Evolutionary conservation across 1,140 invertebrate genomes (phyloP).

Genomic region (Vanessa tameamea): DNA sequence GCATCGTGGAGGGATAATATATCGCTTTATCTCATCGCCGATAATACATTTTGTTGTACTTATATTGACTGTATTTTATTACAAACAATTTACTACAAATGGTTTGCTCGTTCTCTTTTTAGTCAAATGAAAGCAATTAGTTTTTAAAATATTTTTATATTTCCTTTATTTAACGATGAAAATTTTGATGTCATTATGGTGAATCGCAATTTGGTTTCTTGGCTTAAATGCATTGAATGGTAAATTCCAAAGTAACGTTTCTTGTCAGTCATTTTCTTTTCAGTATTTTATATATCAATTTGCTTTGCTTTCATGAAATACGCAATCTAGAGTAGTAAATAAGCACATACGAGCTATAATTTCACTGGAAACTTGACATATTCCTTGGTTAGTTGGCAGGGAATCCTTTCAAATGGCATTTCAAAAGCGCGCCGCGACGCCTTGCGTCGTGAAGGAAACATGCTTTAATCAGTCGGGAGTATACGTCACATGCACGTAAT

Average conservation of each 20-base stretch:
- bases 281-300: conserved; percentile 32
- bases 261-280: conserved; percentile 19
- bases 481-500: conserved; percentile 21
- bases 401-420: conserved; percentile 33
- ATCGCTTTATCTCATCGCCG: conserved; percentile 24
- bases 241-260: neutral
- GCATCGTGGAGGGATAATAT: conserved; percentile 22
- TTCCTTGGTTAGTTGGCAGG: conserved; percentile 33
- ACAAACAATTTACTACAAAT: neutral
- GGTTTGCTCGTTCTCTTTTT: neutral
- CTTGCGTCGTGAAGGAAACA: conserved; percentile 27
- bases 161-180: neutral
- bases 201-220: neutral
- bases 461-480: conserved; percentile 24
- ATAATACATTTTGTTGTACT: conserved; percentile 16
- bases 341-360: conserved; percentile 34
- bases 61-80: conserved; percentile 12
- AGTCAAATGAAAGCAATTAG: no score
- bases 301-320: conserved; percentile 29
- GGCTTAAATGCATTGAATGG: neutral
- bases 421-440: conserved; percentile 32
- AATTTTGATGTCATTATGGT: neutral
- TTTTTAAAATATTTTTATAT: neutral
- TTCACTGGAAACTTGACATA: conserved; percentile 31
- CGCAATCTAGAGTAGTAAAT: conserved; percentile 24